Conservation (phyloP, 2,797 vertebrate species). For the Silurus lanzhouensis region DNA sequence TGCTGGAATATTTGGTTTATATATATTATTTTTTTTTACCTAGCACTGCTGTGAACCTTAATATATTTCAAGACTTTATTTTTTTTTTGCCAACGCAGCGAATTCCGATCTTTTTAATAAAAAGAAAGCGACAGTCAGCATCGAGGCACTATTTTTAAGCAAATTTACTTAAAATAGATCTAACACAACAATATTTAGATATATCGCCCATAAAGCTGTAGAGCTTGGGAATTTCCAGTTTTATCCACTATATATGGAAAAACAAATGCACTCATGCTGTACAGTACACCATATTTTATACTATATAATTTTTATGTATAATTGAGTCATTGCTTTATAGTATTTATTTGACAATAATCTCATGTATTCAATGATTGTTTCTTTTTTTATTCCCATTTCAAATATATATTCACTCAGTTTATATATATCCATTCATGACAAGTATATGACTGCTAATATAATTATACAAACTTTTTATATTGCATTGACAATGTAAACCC, state of each 20-base stretch:
- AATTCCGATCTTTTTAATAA: slow-evolving; percentile 21
- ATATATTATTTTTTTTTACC: no score
- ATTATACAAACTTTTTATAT: no score
- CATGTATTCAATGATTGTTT: background rate
- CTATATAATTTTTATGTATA: background rate
- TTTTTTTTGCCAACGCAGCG: slow-evolving; percentile 13
- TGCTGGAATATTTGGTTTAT: background rate
- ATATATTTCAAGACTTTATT: background rate
- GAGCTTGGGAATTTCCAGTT: background rate
- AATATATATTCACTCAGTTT: background rate
- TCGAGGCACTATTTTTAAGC: slow-evolving; percentile 21
- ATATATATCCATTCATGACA: no score
- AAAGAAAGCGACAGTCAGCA: slow-evolving; percentile 31
- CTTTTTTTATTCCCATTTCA: background rate
- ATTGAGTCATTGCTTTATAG: background rate
- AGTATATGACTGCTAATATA: no score
- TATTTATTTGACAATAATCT: background rate
- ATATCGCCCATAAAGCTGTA: background rate
- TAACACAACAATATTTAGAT: background rate
- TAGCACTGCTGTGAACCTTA: slow-evolving; percentile 6
- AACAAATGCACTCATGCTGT: no score
- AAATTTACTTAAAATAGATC: slow-evolving; percentile 21
- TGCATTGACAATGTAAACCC: no score
- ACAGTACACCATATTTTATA: no score
- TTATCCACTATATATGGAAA: background rate